Base-by-base conservation (phyloP, 1,140 invertebrate genomes). In the Atopsyche davidsoni region DNA sequence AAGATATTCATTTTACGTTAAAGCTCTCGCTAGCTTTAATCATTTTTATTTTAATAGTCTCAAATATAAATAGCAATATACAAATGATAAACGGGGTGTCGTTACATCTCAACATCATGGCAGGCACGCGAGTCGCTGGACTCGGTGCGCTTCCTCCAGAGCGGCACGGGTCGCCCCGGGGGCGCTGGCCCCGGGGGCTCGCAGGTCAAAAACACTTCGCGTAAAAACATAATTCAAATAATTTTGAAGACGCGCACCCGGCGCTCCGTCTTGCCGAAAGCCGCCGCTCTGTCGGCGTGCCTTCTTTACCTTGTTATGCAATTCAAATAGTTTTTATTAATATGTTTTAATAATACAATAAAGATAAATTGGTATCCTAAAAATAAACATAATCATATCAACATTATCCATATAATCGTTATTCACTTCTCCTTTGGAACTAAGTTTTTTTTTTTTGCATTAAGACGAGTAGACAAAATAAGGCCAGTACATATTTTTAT, bases 1-100 rank as follows among this genome's bases (percentile, higher is more conserved):
- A 58, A 58, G 36, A 57, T 19, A 7, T 28, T 7, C 13, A 22
- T 21, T 21, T 34, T 41, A 51, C 32, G 43, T 58, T 58, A 58
- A 58, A 58, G 55, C 55, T 58, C 42, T 50, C 43, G 43, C 46
- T 48, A 51, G 55, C 55, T 58, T 58, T 51, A 53, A 46, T 47
- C 36, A 51, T 48, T 50, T 57, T 58, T 58, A 58, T 58, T 58
- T 46, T 51, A 43, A 57, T 48, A 58, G 47, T 51, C 51, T 53
- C 47, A 58, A 51, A 58, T 58, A 58, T 58, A 58, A 58, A 58
- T 53, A 58, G 55, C 55, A 58, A 58, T 58, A 42, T 58, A 58
- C 55, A 58, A 57, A 53, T 58, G 43, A 53, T 52, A 56, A 53
- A 50, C 39, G 35, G 40, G 55, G 46, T 46, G 46, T 43, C 31